These are phyloP conservation scores for Dreissena polymorpha DNA, from an alignment of 1,140 invertebrate species.

Conservation along the genomic window DNA sequence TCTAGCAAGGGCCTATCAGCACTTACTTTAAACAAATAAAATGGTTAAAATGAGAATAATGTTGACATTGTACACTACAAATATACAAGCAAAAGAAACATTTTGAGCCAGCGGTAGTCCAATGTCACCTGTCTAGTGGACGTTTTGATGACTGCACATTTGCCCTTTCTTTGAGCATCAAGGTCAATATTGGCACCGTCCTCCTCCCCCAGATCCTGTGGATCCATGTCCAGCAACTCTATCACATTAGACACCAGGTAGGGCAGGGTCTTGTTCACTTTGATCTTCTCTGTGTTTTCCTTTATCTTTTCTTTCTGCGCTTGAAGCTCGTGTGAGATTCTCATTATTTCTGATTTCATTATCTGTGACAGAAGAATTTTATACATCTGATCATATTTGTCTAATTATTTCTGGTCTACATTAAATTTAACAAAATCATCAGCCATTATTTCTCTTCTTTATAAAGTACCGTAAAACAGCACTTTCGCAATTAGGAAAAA, in stretches of 20 bases:
- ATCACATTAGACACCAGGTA: conserved; percentile 99
- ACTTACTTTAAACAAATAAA: too few relatives aligned
- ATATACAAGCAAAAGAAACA: too few relatives aligned
- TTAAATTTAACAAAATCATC: background rate
- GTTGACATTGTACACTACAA: too few relatives aligned
- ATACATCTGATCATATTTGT: background rate
- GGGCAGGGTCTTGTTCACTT: conserved; percentile 99
- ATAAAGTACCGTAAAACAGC: too few relatives aligned
- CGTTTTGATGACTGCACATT: conserved; percentile 99
- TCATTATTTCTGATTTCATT: conserved; percentile 99
- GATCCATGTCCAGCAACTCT: conserved; percentile 95
- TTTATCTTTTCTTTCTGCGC: conserved; percentile 99
- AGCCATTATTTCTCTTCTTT: background rate
- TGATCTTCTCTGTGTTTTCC: conserved; percentile 99
- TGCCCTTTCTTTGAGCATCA: conserved; percentile 98
- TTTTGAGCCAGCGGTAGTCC: too few relatives aligned
- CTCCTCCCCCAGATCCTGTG: conserved; percentile 96
- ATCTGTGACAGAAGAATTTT: conserved; percentile 83
- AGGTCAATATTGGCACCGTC: conserved; percentile 99
- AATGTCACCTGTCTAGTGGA: conserved; percentile 91
- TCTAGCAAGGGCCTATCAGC: too few relatives aligned
- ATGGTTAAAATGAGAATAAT: too few relatives aligned
- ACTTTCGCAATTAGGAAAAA: too few relatives aligned
- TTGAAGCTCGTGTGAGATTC: conserved; percentile 97
- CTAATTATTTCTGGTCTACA: background rate